Evolutionary conservation across 2,113 vertebrate genomes (phyloP).

Genomic region (Steatornis caripensis): DNA sequence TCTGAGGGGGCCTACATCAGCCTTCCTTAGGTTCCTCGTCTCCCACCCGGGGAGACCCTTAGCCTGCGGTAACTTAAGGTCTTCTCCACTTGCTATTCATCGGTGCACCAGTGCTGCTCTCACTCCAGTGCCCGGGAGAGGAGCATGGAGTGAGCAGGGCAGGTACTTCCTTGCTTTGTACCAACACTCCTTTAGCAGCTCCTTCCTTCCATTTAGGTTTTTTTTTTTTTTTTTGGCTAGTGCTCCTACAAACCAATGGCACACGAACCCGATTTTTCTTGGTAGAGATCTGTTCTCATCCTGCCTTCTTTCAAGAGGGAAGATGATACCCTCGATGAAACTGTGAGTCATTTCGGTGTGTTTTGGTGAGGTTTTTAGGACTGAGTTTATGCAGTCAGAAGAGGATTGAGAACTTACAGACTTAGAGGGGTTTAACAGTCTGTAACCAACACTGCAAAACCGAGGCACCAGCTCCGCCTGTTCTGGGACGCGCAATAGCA

Average conservation of each 20-base stretch:
- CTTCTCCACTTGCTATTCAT: background rate
- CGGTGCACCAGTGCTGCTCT: background rate
- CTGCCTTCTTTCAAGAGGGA: background rate
- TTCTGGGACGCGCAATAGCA: background rate
- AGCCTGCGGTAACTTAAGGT: background rate
- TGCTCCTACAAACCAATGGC: background rate
- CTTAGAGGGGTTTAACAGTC: constrained; percentile 4
- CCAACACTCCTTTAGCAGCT: background rate
- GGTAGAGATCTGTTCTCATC: background rate
- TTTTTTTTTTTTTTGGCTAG: background rate
- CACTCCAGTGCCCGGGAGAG: background rate
- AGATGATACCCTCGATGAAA: background rate
- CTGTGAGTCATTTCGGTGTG: background rate
- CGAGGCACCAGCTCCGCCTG: constrained; percentile 20
- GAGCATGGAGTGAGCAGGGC: background rate
- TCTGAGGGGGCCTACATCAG: background rate
- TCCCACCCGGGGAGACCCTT: accelerated
- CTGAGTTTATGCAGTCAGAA: background rate
- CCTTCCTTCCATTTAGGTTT: background rate
- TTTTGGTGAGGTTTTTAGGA: background rate
- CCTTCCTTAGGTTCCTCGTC: background rate
- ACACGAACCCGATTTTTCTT: background rate
- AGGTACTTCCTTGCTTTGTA: background rate
- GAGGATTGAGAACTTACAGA: background rate
- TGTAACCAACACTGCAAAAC: constrained; percentile 20